A percentile compares a stretch with the other conserved stretches of the same genome.
Evolutionary conservation across 2,888 invertebrate species (phyloP).

Genomic region (Lordiphosa andalusiaca): DNA sequence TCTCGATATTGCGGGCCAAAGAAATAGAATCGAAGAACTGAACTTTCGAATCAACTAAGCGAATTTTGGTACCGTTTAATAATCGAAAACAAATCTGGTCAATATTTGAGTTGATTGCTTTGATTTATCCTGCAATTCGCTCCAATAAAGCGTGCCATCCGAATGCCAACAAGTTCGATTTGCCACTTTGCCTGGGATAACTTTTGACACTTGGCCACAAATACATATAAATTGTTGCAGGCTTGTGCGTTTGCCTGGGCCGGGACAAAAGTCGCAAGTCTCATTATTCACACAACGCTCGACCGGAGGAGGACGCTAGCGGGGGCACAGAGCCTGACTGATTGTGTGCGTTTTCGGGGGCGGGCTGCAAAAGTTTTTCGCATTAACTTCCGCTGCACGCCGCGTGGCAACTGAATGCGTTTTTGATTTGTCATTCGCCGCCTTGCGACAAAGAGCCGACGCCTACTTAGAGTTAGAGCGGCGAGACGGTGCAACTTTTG

Average conservation of each 20-base stretch:
- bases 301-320: neutral
- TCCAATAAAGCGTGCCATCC: slow-evolving; percentile 49
- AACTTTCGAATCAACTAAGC: too few relatives aligned
- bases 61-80: too few relatives aligned
- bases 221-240: slow-evolving; percentile 61
- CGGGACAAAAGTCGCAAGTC: slow-evolving; percentile 60
- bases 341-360: slow-evolving; percentile 54
- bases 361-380: slow-evolving; percentile 59
- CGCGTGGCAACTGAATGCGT: slow-evolving; percentile 75
- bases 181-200: slow-evolving; percentile 30
- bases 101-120: neutral
- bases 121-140: slow-evolving; percentile 46
- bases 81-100: too few relatives aligned
- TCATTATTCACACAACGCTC: slow-evolving; percentile 65
- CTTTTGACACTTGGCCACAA: slow-evolving; percentile 65
- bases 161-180: slow-evolving; percentile 25
- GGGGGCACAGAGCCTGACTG: slow-evolving; percentile 51
- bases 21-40: too few relatives aligned
- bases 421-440: slow-evolving; percentile 76
- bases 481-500: slow-evolving; percentile 46
- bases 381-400: slow-evolving; percentile 73
- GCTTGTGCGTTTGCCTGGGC: slow-evolving; percentile 53
- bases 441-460: slow-evolving; percentile 60
- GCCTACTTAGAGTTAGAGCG: slow-evolving; percentile 67
- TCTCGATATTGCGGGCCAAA: too few relatives aligned